Base-by-base conservation (phyloP, 2,113 vertebrate species). In the Apistogramma diplotaenia region DNA sequence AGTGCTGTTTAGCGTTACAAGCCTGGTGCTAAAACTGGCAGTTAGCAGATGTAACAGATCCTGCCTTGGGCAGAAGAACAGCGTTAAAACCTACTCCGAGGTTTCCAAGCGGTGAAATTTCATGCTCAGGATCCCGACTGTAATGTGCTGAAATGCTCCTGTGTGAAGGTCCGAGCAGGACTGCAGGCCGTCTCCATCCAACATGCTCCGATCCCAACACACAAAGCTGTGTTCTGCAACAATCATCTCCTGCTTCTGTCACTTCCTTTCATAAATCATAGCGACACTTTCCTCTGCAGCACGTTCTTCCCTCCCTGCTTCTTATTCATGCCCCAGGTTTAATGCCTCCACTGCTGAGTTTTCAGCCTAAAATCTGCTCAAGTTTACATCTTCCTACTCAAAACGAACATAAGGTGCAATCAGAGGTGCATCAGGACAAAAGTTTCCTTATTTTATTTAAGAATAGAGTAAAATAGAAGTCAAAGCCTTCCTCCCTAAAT, bases 221-320 rank as follows among this genome's bases (percentile, higher is more conserved):
- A 27, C 19, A 37, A 43, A 75, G 31, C 49, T 3, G 2, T 19
- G 25, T 25, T 49, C 8, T 51, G 23, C 76, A 79, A 33, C 80
- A 67, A 19, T 75, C 40, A 59, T 80, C 31, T 57, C 35, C 53
- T 43, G 19, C 21, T 57, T 65, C 70, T 78, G 58, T 77, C 53
- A 55, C 73, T 72, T 76, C 79, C 82, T 65, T 56, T n/a, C 3
- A 3, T 61, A 76, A 85, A 76, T 89, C 82, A 85, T 46, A 31
- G 27, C 77, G 79, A 85, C 85, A 71, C 37, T 71, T 81, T 78
- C 81, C 82, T 84, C 79, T 21, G 27, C 46, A 82, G 82, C 87
- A 43, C 75, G 67, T 84, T 79, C 61, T 49, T 79, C 19, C 49
- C 60, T 72, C 73, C 37, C 49, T 43, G 49, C 27, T 78, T 37